Evolutionary conservation across 2,888 invertebrate species (phyloP), one percentile per base, ranked within the genome.

Genomic region (Pandemis corylana): DNA sequence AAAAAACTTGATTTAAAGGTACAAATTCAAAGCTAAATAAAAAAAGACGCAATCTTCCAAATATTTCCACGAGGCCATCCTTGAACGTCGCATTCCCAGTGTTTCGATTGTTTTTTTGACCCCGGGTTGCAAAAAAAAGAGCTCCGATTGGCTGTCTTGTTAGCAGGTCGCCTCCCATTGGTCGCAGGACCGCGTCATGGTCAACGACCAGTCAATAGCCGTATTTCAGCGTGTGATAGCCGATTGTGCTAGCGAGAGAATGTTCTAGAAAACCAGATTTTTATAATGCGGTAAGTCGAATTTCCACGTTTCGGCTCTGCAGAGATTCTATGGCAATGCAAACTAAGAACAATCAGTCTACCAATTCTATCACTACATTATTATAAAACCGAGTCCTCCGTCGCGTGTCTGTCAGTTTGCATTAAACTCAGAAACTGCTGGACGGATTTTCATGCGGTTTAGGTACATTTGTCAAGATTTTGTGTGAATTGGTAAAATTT

Each of bases 181-280:
- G 67, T 20, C n/a, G 51, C 36, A 41, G 5, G 20, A 41, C 84
- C 85, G 20, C 46, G 86, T 85, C 85, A 89, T 89, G 90, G 90
- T 80, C 86, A 87, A 85, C 82, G 90, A 89, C 89, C 91, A 89
- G 80, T 87, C 80, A 84, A 90, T 88, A 86, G 88, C 83, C 81
- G 83, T 85, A 88, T 88, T 90, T 67, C 41, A 41, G 13, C 7
- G 46, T 41, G 36, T 51, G n/a, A 51, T 51, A 13, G 51, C 51
- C 51, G n/a, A 41, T 13, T 9, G 15, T 12, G 13, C n/a, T 41
- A 13, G 36, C 10, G 13, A 20, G 62, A 62, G 36, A 5, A 51
- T 62, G 13, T 62, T 36, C 36, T 61, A 61, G 12, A 61, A 61
- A 36, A 13, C 20, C 0, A 3, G 15, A 2, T 9, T 20, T 56